phyloP scores from a whole-genome alignment of 1,140 invertebrate genomes.

The Daktulosphaira vitifoliae region DNA sequence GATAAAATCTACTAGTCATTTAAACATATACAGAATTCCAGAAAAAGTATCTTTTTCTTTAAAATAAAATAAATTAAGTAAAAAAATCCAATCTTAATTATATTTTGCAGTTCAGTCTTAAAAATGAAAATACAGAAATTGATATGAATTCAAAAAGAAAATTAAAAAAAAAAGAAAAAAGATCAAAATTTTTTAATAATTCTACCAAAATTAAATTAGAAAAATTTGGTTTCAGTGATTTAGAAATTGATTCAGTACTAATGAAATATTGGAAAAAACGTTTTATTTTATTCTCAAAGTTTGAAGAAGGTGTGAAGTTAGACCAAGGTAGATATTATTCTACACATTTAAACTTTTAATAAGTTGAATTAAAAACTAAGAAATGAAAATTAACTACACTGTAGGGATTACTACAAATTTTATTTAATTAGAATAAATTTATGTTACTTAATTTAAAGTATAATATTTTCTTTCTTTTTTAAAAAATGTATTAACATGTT shows the following conservation, averaged over 20 bases:
- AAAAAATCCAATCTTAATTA: neutral
- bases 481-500: too few species aligned
- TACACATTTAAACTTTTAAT: too few species aligned
- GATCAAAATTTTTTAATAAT: neutral
- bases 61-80: neutral
- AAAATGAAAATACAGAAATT: neutral
- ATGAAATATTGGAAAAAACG: conserved; percentile 81
- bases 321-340: conserved; percentile 69
- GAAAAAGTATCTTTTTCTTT: neutral
- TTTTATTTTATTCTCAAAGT: conserved; percentile 78
- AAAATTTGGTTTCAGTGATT: conserved; percentile 44
- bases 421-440: too few species aligned
- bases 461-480: too few species aligned
- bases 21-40: conserved; percentile 20
- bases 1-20: conserved; percentile 16
- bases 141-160: neutral
- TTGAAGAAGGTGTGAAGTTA: conserved; percentile 78
- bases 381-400: too few species aligned
- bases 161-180: neutral
- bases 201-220: neutral
- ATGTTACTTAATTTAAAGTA: too few species aligned
- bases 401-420: too few species aligned
- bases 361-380: too few species aligned
- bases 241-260: conserved; percentile 56
- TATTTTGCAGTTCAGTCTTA: neutral